Evolutionary conservation across 2,888 invertebrate species (phyloP).

Genomic region (Phlogophora meticulosa): DNA sequence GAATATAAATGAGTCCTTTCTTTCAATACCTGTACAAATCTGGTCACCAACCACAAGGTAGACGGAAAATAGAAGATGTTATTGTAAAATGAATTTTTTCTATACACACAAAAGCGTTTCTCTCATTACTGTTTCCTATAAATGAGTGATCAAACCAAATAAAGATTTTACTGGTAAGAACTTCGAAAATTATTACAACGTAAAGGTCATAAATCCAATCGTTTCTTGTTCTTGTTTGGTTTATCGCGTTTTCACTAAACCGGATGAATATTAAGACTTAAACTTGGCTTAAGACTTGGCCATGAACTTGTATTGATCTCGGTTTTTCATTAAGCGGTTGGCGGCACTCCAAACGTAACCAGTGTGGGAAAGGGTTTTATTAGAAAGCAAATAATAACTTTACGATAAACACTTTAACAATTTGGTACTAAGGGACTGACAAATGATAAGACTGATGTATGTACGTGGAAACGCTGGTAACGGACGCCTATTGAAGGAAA

Average conservation of each 20-base stretch:
- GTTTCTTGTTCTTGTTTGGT: neutral
- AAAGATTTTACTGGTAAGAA: neutral
- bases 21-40: neutral
- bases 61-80: neutral
- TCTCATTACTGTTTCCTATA: neutral
- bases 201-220: conserved; percentile 1
- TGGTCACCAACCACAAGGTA: neutral
- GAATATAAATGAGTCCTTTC: too few species aligned
- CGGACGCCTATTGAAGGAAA: too few species aligned
- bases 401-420: conserved; percentile 23
- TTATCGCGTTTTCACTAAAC: conserved; percentile 44
- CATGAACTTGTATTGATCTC: conserved; percentile 61
- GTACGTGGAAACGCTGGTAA: too few species aligned
- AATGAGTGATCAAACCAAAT: neutral
- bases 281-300: conserved; percentile 55
- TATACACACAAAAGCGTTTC: too few species aligned
- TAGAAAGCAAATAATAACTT: conserved; percentile 41
- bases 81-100: neutral
- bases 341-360: conserved; percentile 56
- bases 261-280: conserved; percentile 44
- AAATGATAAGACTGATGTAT: too few species aligned
- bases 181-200: neutral
- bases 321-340: conserved; percentile 58
- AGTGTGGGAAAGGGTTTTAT: conserved; percentile 41
- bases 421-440: conserved; percentile 52